Evolutionary conservation across 2,113 vertebrate species (phyloP), one percentile per base, ranked within the genome.

Genomic region (Garra rufa): DNA sequence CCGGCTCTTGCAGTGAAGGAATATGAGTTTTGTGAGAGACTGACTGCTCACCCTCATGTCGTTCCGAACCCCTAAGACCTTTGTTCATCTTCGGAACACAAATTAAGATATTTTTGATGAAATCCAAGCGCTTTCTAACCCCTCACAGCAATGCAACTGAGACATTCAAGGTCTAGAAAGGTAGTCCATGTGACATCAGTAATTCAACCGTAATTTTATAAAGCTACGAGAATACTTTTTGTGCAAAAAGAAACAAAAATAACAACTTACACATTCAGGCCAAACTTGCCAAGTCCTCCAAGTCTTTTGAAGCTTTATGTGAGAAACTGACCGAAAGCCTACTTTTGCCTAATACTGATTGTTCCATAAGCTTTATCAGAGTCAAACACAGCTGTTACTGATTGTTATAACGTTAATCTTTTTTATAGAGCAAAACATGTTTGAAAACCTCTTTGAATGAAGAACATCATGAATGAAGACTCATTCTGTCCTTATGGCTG

Each of bases 21-120:
- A 87, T 97, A 95, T 93, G 95, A 97, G 30, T 85, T 94, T 1
- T 92, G 95, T 0, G 95, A 95, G 88, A 89, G 83, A 81, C 91
- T 96, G 28, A 95, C 57, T 3, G 50, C 52, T 69, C 17, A 10
- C 1, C 8, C 0, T 69, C 65, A 69, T 34, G 34, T 34, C 34
- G 4, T 34, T 67, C 28, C 28, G 9, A 67, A 67, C 34, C 34
- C 34, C 34, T 34, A 2, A 34, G 34, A 34, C 34, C 34, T 34
- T 34, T 5, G 5, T 34, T 34, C 34, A 34, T 34, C 34, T 34
- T 34, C 34, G 5, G 34, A 34, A 34, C 34, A 34, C 34, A 34
- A 34, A 34, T 34, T 34, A 34, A 34, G 34, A 34, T 34, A 34
- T 34, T 34, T 34, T 34, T 34, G 34, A 34, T 34, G 34, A 34